Evolutionary conservation across 2,797 vertebrate genomes (phyloP).

Genomic region (Stomatorhinus walkeri): DNA sequence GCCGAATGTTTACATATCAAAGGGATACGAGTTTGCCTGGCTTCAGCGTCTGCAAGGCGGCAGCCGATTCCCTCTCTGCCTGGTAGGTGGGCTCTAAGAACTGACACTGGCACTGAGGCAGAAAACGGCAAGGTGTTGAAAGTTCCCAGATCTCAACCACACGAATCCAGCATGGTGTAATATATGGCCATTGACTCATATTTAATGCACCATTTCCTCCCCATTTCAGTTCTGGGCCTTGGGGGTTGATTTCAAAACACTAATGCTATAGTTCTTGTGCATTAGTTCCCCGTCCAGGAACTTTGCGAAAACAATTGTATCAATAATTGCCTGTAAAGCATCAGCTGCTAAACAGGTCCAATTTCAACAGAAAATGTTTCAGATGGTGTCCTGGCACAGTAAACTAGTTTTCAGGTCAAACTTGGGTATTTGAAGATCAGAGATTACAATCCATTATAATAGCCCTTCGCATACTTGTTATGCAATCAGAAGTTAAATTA

Average conservation of each 20-base stretch:
- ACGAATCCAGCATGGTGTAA: not conserved
- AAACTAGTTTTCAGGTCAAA: not conserved
- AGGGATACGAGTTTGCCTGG: not conserved
- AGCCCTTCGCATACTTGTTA: not conserved
- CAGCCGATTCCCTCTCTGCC: not conserved
- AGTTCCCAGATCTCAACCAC: not conserved
- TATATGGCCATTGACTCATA: not conserved
- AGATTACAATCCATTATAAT: not conserved
- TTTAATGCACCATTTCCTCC: slow-evolving; percentile 4
- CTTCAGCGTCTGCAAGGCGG: not conserved
- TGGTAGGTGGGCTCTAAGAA: not conserved
- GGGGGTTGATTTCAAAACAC: not conserved
- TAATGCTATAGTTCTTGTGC: not conserved
- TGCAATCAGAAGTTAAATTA: not conserved
- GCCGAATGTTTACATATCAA: not conserved
- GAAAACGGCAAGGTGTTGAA: slow-evolving; percentile 11
- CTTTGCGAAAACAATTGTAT: not conserved
- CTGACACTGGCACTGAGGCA: not conserved
- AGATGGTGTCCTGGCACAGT: not conserved
- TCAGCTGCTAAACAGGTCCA: not conserved
- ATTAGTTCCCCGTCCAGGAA: not conserved
- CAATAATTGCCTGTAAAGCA: not conserved
- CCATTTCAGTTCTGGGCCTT: not conserved
- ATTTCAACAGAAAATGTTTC: not conserved
- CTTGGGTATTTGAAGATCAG: not conserved